Percentiles rank a stretch among this genome's conserved stretches.
These are phyloP conservation scores for Ceramica pisi DNA, from an alignment of 2,888 invertebrate genomes.

Conservation along the genomic window DNA sequence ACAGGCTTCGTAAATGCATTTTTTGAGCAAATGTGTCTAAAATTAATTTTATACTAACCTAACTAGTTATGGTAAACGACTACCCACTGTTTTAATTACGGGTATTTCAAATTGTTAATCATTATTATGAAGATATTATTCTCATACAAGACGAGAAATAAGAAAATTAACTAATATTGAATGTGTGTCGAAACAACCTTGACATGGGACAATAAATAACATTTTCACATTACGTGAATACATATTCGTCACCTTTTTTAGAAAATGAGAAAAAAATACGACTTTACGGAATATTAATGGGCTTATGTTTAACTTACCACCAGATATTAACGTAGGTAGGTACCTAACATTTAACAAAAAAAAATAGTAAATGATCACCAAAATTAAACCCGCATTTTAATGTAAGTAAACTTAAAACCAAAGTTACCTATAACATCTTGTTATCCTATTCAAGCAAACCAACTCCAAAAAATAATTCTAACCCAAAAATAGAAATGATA, in stretches of 20 bases:
- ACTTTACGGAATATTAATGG: background rate
- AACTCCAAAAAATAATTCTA: too few species aligned
- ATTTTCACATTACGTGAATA: background rate
- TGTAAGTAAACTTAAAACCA: too few species aligned
- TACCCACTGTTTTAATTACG: conserved; percentile 2
- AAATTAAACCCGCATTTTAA: too few species aligned
- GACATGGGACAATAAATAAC: conserved; percentile 15
- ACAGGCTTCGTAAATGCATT: too few species aligned
- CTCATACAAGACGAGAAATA: background rate
- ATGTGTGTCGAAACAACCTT: background rate
- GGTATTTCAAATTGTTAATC: background rate
- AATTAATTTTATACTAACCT: background rate
- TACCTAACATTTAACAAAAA: too few species aligned
- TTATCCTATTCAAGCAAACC: too few species aligned
- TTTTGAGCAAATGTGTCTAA: too few species aligned
- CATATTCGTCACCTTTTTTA: background rate
- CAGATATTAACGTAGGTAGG: too few species aligned
- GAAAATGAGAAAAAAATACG: background rate
- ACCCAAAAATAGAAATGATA: too few species aligned
- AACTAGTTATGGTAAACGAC: conserved; percentile 12
- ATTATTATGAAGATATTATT: conserved; percentile 1
- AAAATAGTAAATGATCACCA: too few species aligned
- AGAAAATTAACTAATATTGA: conserved; percentile 21
- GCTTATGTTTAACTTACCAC: too few species aligned
- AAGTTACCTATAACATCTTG: too few species aligned